Evolutionary conservation across 1,140 invertebrate species (phyloP), one percentile per base, ranked within the genome.

Genomic region (Euschistus heros): DNA sequence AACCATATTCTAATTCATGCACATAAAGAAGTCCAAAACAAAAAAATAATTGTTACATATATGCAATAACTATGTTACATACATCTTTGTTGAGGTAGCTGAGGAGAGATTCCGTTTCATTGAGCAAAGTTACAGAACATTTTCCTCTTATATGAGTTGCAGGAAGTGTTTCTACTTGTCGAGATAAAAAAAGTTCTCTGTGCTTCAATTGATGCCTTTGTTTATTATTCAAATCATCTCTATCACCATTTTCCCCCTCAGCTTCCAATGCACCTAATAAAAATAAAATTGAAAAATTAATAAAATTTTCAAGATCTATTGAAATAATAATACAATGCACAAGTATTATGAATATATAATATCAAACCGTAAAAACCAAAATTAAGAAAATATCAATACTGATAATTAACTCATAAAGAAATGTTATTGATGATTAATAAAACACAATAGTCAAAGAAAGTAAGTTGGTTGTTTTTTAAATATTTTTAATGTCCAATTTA

Each of bases 111-210:
- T 99, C 97, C 59, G 94, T 97, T 82, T 98, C 96, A 80, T 98
- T 98, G 75, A 98, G 86, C 65, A 99, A 81, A 62, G 95, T 97
- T 68, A 99, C 97, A 68, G 89, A 89, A 81, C 97, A 99, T 82
- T 99, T 99, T 74, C 97, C 97, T 73, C 97, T 84, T 73, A 99
- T 99, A 79, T 97, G 92, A 63, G 94, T 99, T 60, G 96, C 96
- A 47, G 96, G 94, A 74, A 99, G 82, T 27, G 93, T 98, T 80
- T 99, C 97, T 67, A 98, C 91, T 80, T 98, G 94, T 69, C 97
- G 85, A 10, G 96, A 97, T 54, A 99, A 81, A 80, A 99, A 99
- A 69, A 99, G 81, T 80, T 99, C 97, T 71, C 96, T 84, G 75
- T 98, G 96, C 76, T 96, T 96, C 74, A 98, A 86, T 77, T 94